These are phyloP conservation scores for Galeopterus variegatus DNA, from an alignment of 2,113 vertebrate species.

Conservation along the genomic window DNA sequence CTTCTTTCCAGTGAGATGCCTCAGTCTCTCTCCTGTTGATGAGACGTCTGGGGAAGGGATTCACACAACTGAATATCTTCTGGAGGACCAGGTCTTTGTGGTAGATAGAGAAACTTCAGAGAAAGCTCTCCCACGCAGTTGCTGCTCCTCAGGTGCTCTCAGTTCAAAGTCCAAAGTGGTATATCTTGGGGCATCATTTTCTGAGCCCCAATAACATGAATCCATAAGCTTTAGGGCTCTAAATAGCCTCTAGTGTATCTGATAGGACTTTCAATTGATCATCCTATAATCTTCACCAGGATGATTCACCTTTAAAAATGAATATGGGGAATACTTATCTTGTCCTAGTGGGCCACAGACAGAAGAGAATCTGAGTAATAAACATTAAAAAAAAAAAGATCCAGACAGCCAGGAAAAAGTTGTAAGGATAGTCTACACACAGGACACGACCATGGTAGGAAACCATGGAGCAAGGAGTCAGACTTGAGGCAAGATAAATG, in stretches of 20 bases:
- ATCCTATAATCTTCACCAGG: background rate
- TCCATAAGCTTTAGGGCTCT: background rate
- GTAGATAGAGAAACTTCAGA: no score
- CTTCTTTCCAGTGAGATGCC: no score
- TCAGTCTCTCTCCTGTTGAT: no score
- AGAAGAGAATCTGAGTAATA: background rate
- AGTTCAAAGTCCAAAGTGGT: no score
- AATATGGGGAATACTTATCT: background rate
- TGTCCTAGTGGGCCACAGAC: background rate
- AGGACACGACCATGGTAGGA: background rate
- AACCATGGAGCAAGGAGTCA: background rate
- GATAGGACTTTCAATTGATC: background rate
- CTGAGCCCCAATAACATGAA: background rate
- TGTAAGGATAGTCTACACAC: background rate
- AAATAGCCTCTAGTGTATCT: background rate
- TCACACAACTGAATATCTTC: no score
- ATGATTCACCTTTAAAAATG: conserved; percentile 6
- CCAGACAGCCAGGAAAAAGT: background rate
- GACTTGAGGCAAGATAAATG: background rate
- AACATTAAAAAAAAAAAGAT: background rate
- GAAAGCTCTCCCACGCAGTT: no score
- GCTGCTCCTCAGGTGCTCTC: no score
- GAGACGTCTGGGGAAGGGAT: no score
- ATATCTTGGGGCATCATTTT: no score
- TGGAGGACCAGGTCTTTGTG: no score